phyloP scores from a whole-genome alignment of 2,888 invertebrate genomes.

The Andricus quercusramuli region DNA sequence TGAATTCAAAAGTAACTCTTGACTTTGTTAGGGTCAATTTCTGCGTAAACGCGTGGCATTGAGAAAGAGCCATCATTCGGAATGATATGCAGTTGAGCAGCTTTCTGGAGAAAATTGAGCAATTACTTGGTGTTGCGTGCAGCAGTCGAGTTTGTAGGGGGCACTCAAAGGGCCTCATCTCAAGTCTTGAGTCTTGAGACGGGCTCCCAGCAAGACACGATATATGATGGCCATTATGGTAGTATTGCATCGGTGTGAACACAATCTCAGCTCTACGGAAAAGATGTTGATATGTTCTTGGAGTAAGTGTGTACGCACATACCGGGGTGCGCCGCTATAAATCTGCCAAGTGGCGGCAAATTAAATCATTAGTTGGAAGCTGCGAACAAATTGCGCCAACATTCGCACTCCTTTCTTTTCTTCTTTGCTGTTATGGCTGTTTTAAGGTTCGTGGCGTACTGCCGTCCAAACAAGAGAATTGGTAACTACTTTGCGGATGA shows the following conservation, averaged over 20 bases:
- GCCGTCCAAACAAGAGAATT: too few species aligned
- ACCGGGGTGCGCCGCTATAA: constrained; percentile 69
- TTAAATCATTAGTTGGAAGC: constrained; percentile 75
- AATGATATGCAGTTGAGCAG: constrained; percentile 49
- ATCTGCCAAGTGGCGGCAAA: constrained; percentile 70
- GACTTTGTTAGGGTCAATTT: not conserved
- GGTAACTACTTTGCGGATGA: too few species aligned
- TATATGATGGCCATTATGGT: not conserved
- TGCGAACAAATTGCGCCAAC: constrained; percentile 71
- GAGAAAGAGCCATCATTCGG: constrained; percentile 47
- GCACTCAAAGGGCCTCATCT: constrained; percentile 1
- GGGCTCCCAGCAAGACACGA: not conserved
- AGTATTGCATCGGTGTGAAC: too few species aligned
- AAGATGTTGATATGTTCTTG: not conserved
- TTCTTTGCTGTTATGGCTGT: not conserved
- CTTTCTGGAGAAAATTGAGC: constrained; percentile 66
- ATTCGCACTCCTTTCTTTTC: constrained; percentile 58
- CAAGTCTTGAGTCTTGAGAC: not conserved
- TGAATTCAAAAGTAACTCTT: not conserved
- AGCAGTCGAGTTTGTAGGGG: constrained; percentile 4
- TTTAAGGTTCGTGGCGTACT: not conserved
- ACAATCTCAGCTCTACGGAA: not conserved
- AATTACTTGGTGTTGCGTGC: constrained; percentile 66
- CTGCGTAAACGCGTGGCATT: constrained; percentile 14
- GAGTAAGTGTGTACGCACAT: constrained; percentile 39